Base-by-base conservation (phyloP, 2,888 invertebrate species). In the Pyrocoelia pectoralis region DNA sequence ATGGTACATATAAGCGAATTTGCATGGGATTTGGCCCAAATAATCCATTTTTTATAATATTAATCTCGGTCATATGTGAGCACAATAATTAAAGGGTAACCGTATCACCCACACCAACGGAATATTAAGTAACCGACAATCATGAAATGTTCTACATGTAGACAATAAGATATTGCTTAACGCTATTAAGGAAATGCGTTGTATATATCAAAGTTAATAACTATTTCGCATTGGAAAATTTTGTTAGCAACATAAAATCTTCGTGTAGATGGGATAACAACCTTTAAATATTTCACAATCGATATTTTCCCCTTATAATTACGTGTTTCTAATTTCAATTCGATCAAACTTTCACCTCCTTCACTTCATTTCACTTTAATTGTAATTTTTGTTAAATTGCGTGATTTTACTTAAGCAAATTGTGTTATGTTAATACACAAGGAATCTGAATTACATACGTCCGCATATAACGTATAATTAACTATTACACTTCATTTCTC, bases 311-410 rank as follows among this genome's bases (percentile, higher is more conserved):
- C 24, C 24, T 24, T 24, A 24, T 5, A 24, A 24, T 5, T 24
- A 24, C 24, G 33, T 33, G 33, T 33, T 33, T 33, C 33, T 33
- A 33, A 33, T 33, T 33, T 33, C 33, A 33, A 33, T 33, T 33
- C 10, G n/a, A 33, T n/a, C n/a, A 33, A 3, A 33, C 46, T 46
- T 46, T 46, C 46, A 46, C 46, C 17, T 46, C 46, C 46, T 17
- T 46, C n/a, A 18, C 46, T 46, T 46, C 46, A 46, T 46, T 46
- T 46, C 46, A 17, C 46, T 46, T 46, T 46, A 46, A 46, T 46
- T 46, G 10, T 18, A 17, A 17, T 46, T 46, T 46, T 33, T 33
- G 6, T 24, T 24, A n/a, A 33, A 33, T 33, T 33, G 33, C 33
- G 9, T 33, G 33, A 33, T 33, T 33, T 33, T 33, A 33, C 10